Base-by-base conservation (phyloP, 1,140 invertebrate species). In the Philotrypesis tridentata region DNA sequence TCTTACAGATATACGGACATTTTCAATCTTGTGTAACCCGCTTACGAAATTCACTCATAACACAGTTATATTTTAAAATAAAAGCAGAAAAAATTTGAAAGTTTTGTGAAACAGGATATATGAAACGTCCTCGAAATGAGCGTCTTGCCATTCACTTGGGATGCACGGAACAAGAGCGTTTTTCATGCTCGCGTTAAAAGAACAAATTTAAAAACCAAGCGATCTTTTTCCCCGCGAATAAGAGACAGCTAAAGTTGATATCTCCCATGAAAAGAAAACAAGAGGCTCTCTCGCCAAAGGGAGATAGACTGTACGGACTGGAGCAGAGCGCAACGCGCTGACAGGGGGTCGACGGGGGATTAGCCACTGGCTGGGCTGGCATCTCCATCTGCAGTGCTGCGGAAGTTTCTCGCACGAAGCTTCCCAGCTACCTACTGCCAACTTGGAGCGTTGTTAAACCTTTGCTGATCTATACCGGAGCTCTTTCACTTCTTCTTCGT, bases 391-490 rank as follows among this genome's bases (percentile, higher is more conserved):
- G 33, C 61, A 79, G 40, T 25, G 48, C 48, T 21, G 48, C 48
- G 6, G 48, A 1, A 55, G 48, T 68, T 17, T 48, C 23, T 25
- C 25, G 68, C 11, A 17, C 40, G 43, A 25, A 67, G 37, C 67
- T 83, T 5, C 9, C n/a, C n/a, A n/a, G 48, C 48, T 55, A 55
- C 48, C 33, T 55, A 6, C 48, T 55, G 82, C 63, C 75, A 85
- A 86, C 68, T 86, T 83, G 31, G 31, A 73, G 33, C 29, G 31
- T 60, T 40, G 72, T 81, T 84, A 86, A 88, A 84, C 84, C 84
- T 84, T 82, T 77, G 85, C 82, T 83, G 85, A 88, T 88, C 85
- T 84, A n/a, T n/a, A 63, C 80, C 84, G 84, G 85, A 86, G 81
- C 78, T 80, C 48, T 55, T 17, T 55, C 48, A n/a, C 48, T 55